phyloP scores from a whole-genome alignment of 35 echinoderm and acorn worm genomes.

The Lytechinus pictus region DNA sequence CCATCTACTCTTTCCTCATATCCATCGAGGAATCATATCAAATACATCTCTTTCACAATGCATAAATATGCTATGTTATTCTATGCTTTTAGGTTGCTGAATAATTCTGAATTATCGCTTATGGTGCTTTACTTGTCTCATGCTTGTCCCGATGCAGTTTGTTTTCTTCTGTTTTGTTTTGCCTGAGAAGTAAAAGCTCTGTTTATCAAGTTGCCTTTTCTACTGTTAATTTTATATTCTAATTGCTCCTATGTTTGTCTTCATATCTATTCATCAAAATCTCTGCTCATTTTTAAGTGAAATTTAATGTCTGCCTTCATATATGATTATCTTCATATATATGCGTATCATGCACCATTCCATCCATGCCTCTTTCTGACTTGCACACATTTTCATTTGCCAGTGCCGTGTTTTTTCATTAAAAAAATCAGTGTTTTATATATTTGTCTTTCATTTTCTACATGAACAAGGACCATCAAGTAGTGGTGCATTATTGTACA shows the following conservation, averaged over 20 bases:
- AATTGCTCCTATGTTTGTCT: background rate
- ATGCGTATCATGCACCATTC: background rate
- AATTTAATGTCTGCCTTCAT: background rate
- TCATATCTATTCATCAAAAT: background rate
- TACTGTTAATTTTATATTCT: background rate
- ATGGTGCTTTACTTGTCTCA: background rate
- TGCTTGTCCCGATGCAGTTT: background rate
- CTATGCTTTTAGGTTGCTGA: background rate
- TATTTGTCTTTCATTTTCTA: too few species aligned
- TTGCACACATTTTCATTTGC: too few species aligned
- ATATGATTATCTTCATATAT: too few species aligned
- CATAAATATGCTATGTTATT: background rate
- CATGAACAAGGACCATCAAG: too few species aligned
- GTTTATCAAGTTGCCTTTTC: too few species aligned
- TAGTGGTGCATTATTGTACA: too few species aligned
- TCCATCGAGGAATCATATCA: background rate
- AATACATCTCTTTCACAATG: background rate
- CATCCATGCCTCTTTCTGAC: background rate
- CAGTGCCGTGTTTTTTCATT: too few species aligned
- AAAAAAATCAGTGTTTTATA: too few species aligned
- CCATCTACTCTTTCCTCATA: too few species aligned
- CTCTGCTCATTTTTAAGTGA: background rate
- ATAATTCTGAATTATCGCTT: background rate
- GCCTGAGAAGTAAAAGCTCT: too few species aligned
- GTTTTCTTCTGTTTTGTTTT: background rate